These are phyloP conservation scores for Magallana gigas DNA, from an alignment of 1,140 invertebrate species.

Conservation along the genomic window DNA sequence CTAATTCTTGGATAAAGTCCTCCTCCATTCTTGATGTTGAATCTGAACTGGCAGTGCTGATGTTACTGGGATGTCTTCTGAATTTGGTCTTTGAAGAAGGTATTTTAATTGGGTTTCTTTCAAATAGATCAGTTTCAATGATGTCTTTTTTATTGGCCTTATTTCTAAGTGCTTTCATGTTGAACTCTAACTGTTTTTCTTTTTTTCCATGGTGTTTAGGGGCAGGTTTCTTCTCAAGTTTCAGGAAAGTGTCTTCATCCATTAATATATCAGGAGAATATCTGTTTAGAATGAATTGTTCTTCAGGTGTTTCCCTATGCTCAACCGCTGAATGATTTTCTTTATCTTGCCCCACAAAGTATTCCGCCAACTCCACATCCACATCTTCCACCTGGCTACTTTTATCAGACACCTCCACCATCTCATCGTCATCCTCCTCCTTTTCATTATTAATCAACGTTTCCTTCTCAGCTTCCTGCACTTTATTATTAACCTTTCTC, in stretches of 20 bases:
- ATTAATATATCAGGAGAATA: background rate
- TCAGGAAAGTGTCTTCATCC: background rate
- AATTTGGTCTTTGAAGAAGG: background rate
- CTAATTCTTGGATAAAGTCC: slow-evolving; percentile 12
- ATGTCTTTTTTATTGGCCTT: background rate
- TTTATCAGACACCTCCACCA: background rate
- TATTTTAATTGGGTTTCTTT: background rate
- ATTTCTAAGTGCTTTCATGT: slow-evolving; percentile 20
- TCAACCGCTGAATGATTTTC: background rate
- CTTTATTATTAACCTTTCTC: slow-evolving; percentile 25
- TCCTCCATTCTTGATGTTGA: slow-evolving; percentile 13
- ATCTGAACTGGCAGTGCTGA: slow-evolving; percentile 18
- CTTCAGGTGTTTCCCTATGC: background rate
- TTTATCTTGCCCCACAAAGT: background rate
- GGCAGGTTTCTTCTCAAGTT: background rate
- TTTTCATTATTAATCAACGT: background rate
- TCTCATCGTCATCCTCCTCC: background rate
- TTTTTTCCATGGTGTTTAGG: background rate
- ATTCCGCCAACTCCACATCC: background rate
- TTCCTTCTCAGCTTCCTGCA: background rate
- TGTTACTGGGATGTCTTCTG: slow-evolving; percentile 1
- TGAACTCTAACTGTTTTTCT: slow-evolving; percentile 24
- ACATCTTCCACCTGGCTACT: background rate
- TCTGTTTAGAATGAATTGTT: background rate
- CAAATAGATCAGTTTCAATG: background rate